Base-by-base conservation (phyloP, 2,113 vertebrate genomes). In the Sprattus sprattus region DNA sequence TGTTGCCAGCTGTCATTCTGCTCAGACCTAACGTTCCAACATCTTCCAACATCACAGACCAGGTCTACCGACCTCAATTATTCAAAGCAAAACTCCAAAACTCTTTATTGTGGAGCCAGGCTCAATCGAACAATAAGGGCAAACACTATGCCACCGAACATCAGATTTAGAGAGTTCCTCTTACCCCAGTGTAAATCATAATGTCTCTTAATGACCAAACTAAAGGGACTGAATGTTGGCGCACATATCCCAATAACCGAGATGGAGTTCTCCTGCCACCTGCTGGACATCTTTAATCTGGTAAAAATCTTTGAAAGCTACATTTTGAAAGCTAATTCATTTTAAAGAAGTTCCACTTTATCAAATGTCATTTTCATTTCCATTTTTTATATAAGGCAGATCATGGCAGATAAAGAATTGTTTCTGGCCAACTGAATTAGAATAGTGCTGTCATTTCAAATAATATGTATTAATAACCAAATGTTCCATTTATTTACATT, bases 181-280 rank as follows among this genome's bases (percentile, higher is more conserved):
- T 39, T 13, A 16, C 15, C 28, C 13, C 13, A 32, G 13, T 39
- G 71, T 39, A 39, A 78, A 15, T 15, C 11, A 39, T 60, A 4
- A 22, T 18, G 22, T 60, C 18, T 60, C 54, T 60, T 60, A 60
- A 60, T 60, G 20, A 60, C 18, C 18, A 60, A 60, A 60, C 54
- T 22, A 60, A 16, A 60, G 54, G 22, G 5, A 78, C 28, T 78
- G 28, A 78, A 39, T 78, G 11, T 2, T 39, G n/a, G 8, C 10
- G 1, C 10, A 28, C 22, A 3, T 13, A 39, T 32, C 6, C 28
- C 20, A 67, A 45, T 49, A 6, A 25, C 82, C 25, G 4, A 39
- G 71, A 78, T 78, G 81, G 84, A 85, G 39, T 71, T 90, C 46
- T 92, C 83, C 90, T 92, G 90, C 91, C 46, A 88, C 89, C 92